Conservation (phyloP, 2,888 invertebrate genomes). For the Zeuzera pyrina region DNA sequence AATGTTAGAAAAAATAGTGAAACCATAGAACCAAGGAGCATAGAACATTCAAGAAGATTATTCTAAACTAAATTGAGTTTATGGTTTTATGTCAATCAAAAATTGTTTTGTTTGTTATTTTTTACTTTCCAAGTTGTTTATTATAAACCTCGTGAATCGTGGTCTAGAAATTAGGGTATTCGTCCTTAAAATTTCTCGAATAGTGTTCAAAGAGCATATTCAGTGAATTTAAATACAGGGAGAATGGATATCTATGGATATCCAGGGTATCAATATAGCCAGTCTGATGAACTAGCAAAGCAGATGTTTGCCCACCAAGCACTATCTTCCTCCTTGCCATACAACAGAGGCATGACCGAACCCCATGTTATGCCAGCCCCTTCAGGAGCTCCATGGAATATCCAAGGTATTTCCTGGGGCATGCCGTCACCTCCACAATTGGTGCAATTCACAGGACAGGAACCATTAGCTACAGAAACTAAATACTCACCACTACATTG, state of each 20-base stretch:
- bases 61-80: conserved; percentile 7
- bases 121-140: too few relatives aligned
- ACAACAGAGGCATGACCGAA: conserved; percentile 28
- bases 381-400: conserved; percentile 64
- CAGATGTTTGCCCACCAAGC: conserved; percentile 57
- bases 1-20: not conserved
- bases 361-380: conserved; percentile 54
- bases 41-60: conserved; percentile 18
- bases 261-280: conserved; percentile 41
- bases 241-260: conserved; percentile 58
- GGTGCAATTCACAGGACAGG: conserved; percentile 61
- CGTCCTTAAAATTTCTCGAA: too few relatives aligned
- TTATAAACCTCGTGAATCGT: too few relatives aligned
- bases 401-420: conserved; percentile 70
- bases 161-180: too few relatives aligned
- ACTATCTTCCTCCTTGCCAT: conserved; percentile 32
- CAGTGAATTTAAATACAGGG: not conserved
- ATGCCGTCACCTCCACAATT: conserved; percentile 49
- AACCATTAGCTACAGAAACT: conserved; percentile 29
- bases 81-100: too few relatives aligned
- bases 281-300: conserved; percentile 49
- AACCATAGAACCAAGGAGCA: not conserved
- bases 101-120: too few relatives aligned
- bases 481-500: conserved; percentile 36
- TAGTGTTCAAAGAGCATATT: conserved; percentile 1